Evolutionary conservation across 2,797 vertebrate species (phyloP), one percentile per base, ranked within the genome.

Genomic region (Poliocrania exsul): DNA sequence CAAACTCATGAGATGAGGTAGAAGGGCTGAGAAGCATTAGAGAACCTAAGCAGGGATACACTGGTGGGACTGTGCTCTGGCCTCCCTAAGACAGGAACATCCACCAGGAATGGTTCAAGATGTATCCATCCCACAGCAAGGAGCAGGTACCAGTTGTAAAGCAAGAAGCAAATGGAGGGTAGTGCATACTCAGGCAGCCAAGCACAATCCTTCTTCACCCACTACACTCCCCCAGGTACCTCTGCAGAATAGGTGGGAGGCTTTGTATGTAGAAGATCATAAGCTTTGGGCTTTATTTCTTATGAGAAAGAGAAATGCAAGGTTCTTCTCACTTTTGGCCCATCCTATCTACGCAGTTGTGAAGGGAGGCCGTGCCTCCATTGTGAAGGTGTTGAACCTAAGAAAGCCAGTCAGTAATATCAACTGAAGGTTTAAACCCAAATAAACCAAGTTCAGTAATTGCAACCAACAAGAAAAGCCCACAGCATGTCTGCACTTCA

Each of bases 401-500:
- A 40, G 38, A 62, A 42, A 62, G 28, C 38, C 60, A 31, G 19
- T 42, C 38, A 42, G 28, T 62, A 21, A 42, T 29, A 42, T 42
- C 60, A 49, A 15, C 8, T 29, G 11, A 44, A 75, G 16, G 9
- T 28, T 67, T 44, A 82, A 69, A 56, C 31, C 16, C 23, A 49
- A 69, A 56, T 10, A 62, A 88, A 69, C 11, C 9, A 54, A 8
- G 11, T 38, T 50, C 23, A 69, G 14, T 21, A 29, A 50, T 6
- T 38, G 28, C 7, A 49, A 62, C 11, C 19, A 62, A 44, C 9
- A 44, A 1, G 2, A 44, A 62, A 61, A 62, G 23, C 16, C 9
- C 26, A 37, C 11, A 13, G 1, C 0, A 0, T 13, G 25, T 21
- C 42, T 75, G 35, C 13, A 69, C 24, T 56, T 17, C 35, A n/a